phyloP scores from a whole-genome alignment of 1,140 invertebrate genomes.

The Meloidogyne exigua region DNA sequence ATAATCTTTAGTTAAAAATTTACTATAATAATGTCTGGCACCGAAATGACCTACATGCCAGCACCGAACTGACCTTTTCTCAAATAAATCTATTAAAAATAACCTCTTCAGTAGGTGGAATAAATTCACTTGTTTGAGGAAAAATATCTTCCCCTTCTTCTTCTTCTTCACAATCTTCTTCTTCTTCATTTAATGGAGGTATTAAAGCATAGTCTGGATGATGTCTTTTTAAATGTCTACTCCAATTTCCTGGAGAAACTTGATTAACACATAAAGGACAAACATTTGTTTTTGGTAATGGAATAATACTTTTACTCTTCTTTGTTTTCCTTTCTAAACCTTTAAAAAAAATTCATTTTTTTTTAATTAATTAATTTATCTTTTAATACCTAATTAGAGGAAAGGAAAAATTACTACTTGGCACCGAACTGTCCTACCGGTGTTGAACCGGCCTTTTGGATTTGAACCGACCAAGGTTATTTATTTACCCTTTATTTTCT shows the following conservation, averaged over 20 bases:
- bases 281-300: conserved; percentile 16
- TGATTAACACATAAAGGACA: conserved; percentile 12
- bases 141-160: neutral
- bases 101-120: neutral
- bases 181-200: neutral
- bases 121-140: neutral
- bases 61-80: neutral
- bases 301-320: conserved; percentile 8
- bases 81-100: conserved; percentile 14
- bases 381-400: too few species aligned
- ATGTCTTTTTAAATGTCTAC: conserved; percentile 21
- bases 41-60: conserved; percentile 8
- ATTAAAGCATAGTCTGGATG: conserved; percentile 21
- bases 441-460: too few species aligned
- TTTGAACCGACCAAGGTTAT: too few species aligned
- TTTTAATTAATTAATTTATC: too few species aligned
- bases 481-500: neutral
- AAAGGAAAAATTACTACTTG: too few species aligned
- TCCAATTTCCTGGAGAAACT: conserved; percentile 25
- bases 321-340: neutral
- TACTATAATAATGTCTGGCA: too few species aligned
- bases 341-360: neutral
- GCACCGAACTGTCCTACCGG: too few species aligned
- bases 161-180: neutral
- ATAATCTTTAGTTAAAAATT: too few species aligned